A percentile compares a stretch with the other conserved stretches of the same genome.
Evolutionary conservation across 2,113 vertebrate genomes (phyloP).

Genomic region (Petrocephalus microphthalmus): DNA sequence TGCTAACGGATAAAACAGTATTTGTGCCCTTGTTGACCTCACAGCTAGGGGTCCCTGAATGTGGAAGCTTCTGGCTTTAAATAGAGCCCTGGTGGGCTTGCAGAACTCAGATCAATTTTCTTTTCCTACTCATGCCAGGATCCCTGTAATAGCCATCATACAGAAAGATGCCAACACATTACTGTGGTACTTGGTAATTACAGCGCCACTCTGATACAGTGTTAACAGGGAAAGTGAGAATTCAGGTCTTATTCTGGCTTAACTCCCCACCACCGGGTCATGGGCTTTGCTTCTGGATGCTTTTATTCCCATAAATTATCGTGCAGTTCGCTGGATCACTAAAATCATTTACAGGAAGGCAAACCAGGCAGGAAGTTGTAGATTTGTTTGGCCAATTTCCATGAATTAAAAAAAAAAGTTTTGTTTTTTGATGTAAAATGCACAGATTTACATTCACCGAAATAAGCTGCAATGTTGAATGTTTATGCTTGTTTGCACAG

Average conservation of each 20-base stretch:
- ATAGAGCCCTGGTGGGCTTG: background rate
- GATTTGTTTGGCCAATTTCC: no score
- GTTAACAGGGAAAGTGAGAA: background rate
- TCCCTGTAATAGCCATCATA: background rate
- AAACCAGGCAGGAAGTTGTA: no score
- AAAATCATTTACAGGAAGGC: background rate
- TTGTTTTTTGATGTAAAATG: no score
- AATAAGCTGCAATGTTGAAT: no score
- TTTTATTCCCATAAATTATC: background rate
- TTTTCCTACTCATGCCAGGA: background rate
- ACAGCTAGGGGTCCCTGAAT: background rate
- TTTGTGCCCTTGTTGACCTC: background rate
- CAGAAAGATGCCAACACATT: background rate
- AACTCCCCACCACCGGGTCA: background rate
- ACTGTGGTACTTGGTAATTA: background rate
- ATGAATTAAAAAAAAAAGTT: no score
- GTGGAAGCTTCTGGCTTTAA: background rate
- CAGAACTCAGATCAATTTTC: background rate
- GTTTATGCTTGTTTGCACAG: no score
- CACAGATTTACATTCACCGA: no score
- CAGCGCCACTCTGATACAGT: background rate
- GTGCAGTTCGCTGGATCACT: background rate
- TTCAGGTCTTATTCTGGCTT: background rate
- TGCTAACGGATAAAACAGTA: background rate
- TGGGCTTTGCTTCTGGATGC: background rate